Conservation (phyloP, 2,113 vertebrate species). For the Labeo catla region DNA sequence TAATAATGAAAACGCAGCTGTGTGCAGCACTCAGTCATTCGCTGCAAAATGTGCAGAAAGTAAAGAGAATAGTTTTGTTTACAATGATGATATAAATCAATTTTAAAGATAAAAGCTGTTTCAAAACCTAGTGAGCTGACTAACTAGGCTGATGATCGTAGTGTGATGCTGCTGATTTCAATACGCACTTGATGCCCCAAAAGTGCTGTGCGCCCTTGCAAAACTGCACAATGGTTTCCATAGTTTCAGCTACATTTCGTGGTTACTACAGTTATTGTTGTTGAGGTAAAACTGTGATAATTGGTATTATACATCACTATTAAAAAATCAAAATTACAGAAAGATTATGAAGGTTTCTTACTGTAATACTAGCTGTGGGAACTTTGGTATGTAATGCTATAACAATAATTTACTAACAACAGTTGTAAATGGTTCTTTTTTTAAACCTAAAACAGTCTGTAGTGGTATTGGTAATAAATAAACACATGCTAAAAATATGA, state of each 20-base stretch:
- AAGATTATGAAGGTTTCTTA: background rate
- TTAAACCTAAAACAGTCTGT: background rate
- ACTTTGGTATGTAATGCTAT: too few relatives aligned
- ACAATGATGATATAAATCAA: background rate
- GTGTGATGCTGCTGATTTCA: background rate
- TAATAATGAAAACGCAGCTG: background rate
- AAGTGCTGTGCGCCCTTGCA: background rate
- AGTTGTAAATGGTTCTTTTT: background rate
- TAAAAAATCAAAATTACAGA: background rate
- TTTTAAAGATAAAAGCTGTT: background rate
- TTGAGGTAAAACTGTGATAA: background rate
- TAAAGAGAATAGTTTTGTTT: background rate
- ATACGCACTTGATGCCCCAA: background rate
- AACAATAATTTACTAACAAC: background rate
- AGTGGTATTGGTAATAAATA: too few relatives aligned
- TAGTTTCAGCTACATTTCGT: background rate
- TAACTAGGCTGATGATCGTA: background rate
- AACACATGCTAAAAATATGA: background rate
- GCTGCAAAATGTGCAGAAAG: background rate
- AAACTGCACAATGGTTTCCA: background rate
- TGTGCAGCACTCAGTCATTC: background rate
- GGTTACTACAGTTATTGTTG: background rate
- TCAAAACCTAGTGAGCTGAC: background rate
- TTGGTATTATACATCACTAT: background rate
- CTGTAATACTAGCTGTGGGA: too few relatives aligned